phyloP scores from a whole-genome alignment of 2,113 vertebrate species.

The Myrmecophaga tridactyla region DNA sequence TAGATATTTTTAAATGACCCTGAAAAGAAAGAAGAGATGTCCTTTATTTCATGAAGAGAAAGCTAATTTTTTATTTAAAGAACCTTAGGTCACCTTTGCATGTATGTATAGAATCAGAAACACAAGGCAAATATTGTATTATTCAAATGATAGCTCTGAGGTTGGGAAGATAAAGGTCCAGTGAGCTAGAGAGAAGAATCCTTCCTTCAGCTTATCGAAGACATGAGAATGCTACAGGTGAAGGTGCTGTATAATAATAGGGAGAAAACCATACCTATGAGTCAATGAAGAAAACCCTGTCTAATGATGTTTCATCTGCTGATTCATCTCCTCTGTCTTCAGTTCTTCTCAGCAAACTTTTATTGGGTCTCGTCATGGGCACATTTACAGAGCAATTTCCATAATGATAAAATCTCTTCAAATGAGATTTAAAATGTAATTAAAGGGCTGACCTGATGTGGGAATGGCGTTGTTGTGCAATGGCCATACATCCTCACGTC shows the following conservation, averaged over 20 bases:
- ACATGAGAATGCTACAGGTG: not conserved
- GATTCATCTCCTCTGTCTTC: constrained; percentile 64
- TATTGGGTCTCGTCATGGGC: constrained; percentile 70
- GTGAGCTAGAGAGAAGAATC: not conserved
- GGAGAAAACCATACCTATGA: not conserved
- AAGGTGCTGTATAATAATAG: not conserved
- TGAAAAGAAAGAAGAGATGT: constrained; percentile 56
- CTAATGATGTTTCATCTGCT: constrained; percentile 30
- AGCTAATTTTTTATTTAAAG: constrained; percentile 39
- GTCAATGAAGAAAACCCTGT: not conserved
- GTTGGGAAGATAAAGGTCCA: not conserved
- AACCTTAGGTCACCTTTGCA: not conserved
- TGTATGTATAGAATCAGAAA: not conserved
- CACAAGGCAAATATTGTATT: not conserved
- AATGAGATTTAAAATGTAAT: constrained; percentile 83
- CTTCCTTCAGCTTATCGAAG: not conserved
- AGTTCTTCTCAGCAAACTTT: constrained; percentile 69
- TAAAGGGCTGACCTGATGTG: constrained; percentile 78
- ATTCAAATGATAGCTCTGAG: constrained; percentile 32
- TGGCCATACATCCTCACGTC: constrained; percentile 79
- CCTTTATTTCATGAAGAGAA: constrained; percentile 60
- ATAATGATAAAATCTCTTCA: constrained; percentile 82
- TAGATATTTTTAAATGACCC: constrained; percentile 64
- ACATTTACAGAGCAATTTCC: constrained; percentile 78
- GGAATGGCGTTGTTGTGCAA: constrained; percentile 73